Conservation (phyloP, 2,113 vertebrate genomes). For the Perca fluviatilis region DNA sequence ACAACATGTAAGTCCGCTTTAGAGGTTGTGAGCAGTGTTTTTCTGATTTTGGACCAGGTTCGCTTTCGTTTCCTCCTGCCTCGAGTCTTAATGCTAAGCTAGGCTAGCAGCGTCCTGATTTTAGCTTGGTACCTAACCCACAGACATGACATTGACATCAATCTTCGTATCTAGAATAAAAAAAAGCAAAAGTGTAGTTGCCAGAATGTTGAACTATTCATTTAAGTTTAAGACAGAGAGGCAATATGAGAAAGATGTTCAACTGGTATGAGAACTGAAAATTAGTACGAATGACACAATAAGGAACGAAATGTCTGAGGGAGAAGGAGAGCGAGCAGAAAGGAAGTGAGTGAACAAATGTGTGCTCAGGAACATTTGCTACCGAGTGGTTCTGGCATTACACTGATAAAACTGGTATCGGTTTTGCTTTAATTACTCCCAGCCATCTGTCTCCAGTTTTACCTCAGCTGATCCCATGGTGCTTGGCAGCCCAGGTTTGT, state of each 20-base stretch:
- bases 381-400: constrained; percentile 50
- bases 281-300: background rate
- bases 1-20: background rate
- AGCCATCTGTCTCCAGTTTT: constrained; percentile 75
- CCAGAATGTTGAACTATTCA: too few species aligned
- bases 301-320: background rate
- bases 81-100: constrained; percentile 8
- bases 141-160: background rate
- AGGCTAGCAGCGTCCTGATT: background rate
- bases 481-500: constrained; percentile 58
- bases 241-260: background rate
- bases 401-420: constrained; percentile 50
- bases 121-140: background rate
- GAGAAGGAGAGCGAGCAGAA: constrained; percentile 4
- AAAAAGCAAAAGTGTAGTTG: background rate
- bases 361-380: constrained; percentile 39
- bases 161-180: background rate
- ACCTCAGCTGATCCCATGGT: constrained; percentile 61
- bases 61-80: background rate
- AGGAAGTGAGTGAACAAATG: constrained; percentile 3
- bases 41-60: background rate
- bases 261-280: background rate
- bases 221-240: background rate
- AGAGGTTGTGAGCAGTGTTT: background rate
- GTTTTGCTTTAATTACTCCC: constrained; percentile 62